Evolutionary conservation across 1,140 invertebrate species (phyloP), one percentile per base, ranked within the genome.

Genomic region (Drosophila ambigua): DNA sequence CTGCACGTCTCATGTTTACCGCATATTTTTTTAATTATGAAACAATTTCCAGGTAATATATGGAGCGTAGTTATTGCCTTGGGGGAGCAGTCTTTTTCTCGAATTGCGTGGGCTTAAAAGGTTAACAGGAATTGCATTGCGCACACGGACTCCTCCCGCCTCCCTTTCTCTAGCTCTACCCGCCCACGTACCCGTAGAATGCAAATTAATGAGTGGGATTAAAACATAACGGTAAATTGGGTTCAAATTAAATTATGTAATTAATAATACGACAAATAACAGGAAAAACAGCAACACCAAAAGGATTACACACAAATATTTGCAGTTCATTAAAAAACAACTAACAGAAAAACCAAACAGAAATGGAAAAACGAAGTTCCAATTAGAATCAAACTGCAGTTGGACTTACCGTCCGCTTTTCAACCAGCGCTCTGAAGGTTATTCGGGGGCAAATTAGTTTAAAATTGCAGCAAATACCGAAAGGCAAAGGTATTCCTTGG

Each of bases 151-250:
- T 11, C 31, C 3, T 35, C 41, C 5, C 3, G 11, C 26, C 54
- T 45, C 20, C 9, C 26, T n/a, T 39, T 60, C 52, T 13, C 44
- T 24, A 35, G 13, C 39, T 24, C 24, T 15, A n/a, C 24, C 23
- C 24, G 41, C 20, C n/a, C 20, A 5, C 41, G 1, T 9, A 43
- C 7, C 39, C 49, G 41, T 52, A 9, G 15, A 20, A 50, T 58
- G 39, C 65, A 71, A 65, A 71, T 71, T 71, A 71, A 71, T 71
- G 65, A 67, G 57, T 46, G 65, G 65, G 68, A 71, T 71, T 72
- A 72, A 71, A 71, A 44, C 43, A 64, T 64, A 68, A 68, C 13
- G 60, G 59, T 72, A 35, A 71, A 71, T 71, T 72, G 66, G 48
- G 46, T 71, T 72, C 46, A 71, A 72, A 72, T 72, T 51, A 52